A percentile compares a stretch with the other conserved stretches of the same genome.
Conservation (phyloP, 2,113 vertebrate genomes). For the Periophthalmus modestus region DNA sequence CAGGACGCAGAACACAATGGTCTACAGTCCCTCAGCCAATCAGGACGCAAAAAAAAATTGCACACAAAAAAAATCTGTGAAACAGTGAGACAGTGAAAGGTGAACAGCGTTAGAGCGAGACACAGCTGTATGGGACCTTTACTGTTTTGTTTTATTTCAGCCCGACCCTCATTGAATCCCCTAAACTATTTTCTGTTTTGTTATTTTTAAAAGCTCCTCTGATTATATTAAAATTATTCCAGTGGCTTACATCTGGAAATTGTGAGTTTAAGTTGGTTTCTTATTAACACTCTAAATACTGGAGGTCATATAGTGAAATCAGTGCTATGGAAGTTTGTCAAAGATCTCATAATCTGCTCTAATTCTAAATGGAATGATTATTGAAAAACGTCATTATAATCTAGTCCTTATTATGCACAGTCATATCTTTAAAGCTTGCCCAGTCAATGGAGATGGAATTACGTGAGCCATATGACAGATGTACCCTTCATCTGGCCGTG, state of each 20-base stretch:
- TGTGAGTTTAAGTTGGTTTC: too few relatives aligned
- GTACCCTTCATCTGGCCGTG: too few relatives aligned
- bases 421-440: constrained; percentile 11
- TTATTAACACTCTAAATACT: too few relatives aligned
- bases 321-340: constrained; percentile 31
- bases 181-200: constrained; percentile 3
- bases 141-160: neutral
- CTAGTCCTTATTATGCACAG: constrained; percentile 10
- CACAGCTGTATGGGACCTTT: too few relatives aligned
- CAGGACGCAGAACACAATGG: too few relatives aligned
- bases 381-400: constrained; percentile 8
- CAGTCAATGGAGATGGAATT: neutral
- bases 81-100: too few relatives aligned
- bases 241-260: too few relatives aligned
- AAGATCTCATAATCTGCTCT: constrained; percentile 37
- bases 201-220: neutral
- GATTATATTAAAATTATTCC: too few relatives aligned
- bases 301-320: neutral
- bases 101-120: too few relatives aligned
- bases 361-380: constrained; percentile 26
- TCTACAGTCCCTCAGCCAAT: too few relatives aligned
- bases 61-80: too few relatives aligned
- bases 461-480: neutral
- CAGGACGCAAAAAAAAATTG: too few relatives aligned
- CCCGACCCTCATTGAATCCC: constrained; percentile 41